These are phyloP conservation scores for Vipera ursinii DNA, from an alignment of 2,797 vertebrate species.

Conservation along the genomic window DNA sequence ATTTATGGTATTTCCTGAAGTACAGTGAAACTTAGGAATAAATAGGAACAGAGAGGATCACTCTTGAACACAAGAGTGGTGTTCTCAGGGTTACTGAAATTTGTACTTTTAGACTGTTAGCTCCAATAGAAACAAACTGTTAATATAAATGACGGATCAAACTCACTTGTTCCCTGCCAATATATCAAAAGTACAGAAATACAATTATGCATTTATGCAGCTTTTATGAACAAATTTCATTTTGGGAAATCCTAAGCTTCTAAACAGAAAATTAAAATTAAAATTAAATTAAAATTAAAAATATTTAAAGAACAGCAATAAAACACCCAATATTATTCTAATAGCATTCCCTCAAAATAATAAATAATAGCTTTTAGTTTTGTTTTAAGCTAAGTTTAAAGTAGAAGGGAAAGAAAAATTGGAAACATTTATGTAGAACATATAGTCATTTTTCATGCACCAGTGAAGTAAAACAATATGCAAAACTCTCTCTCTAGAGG, in stretches of 20 bases:
- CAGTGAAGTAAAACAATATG: slow-evolving; percentile 9
- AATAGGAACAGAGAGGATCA: not conserved
- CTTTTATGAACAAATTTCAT: fast-evolving
- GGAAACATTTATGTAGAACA: not conserved
- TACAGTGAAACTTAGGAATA: not conserved
- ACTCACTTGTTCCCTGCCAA: not conserved
- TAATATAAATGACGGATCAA: not conserved
- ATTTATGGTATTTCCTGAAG: not conserved
- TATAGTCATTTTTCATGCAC: slow-evolving; percentile 21
- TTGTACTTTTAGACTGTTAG: not conserved
- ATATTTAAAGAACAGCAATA: not conserved
- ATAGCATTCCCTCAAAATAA: not conserved
- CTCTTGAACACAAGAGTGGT: not conserved
- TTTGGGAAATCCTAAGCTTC: not conserved
- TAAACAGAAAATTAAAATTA: not conserved
- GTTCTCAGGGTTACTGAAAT: not conserved
- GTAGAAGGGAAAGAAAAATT: slow-evolving; percentile 11
- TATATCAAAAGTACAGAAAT: not conserved
- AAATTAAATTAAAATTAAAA: not conserved
- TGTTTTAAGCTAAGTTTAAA: not conserved
- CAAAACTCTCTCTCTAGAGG: slow-evolving; percentile 15
- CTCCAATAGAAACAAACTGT: not conserved
- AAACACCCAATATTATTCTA: not conserved
- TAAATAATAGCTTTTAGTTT: not conserved
- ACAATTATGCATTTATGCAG: not conserved